Conservation (phyloP, 2,888 invertebrate species). For the Apamea anceps region DNA sequence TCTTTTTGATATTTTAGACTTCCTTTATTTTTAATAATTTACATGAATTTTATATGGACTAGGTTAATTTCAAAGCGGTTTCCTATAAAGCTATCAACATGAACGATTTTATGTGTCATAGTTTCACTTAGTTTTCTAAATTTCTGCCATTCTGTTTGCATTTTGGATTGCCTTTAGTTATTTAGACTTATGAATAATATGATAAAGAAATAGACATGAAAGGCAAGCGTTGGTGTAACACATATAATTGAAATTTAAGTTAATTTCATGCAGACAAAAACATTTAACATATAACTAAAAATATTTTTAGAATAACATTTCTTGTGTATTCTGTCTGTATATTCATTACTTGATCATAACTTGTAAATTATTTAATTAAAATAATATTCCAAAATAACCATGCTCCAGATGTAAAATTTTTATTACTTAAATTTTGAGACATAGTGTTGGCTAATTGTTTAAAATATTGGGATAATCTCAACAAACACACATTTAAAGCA, state of each 20-base stretch:
- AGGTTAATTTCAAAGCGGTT: background rate
- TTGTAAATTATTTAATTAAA: background rate
- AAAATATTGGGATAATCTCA: background rate
- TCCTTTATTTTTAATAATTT: background rate
- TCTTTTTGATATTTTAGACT: background rate
- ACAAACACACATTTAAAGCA: background rate
- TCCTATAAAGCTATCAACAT: background rate
- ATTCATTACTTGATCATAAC: background rate
- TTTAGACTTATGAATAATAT: background rate
- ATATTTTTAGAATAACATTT: constrained; percentile 6
- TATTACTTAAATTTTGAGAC: background rate
- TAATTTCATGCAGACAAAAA: background rate
- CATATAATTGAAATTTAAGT: background rate
- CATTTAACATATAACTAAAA: background rate
- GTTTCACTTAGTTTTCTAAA: constrained; percentile 19
- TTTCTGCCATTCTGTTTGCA: constrained; percentile 7
- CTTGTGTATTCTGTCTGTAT: background rate
- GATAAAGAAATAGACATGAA: background rate
- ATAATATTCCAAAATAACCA: background rate
- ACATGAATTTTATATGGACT: background rate
- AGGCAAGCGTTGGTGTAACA: background rate
- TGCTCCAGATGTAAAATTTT: too few species aligned
- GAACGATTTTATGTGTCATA: constrained; percentile 1
- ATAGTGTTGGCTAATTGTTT: background rate
- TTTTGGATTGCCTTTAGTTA: background rate